Base-by-base conservation (phyloP, 1,140 invertebrate species). In the Drosophila sproati region DNA sequence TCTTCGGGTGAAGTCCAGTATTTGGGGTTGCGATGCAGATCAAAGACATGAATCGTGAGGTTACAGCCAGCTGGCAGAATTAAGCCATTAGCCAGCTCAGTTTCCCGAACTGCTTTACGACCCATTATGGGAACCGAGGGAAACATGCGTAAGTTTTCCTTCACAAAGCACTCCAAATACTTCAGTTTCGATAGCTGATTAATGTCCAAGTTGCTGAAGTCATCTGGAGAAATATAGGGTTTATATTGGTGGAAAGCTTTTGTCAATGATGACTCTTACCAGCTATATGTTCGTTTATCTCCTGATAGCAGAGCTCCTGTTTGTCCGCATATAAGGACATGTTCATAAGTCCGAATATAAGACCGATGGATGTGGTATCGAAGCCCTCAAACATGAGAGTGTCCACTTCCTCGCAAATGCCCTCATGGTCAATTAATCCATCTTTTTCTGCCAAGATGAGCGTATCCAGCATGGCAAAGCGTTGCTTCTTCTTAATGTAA, bases 381-480 rank as follows among this genome's bases (percentile, higher is more conserved):
- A 96, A 96, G 1, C 94, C 94, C 78, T 95, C 96, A 93, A 97
- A 97, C 94, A 96, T 95, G 63, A 97, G 96, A 0, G 96, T 97
- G 83, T 97, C 96, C 3, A 97, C 96, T 94, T 97, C 96, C 82
- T 97, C 96, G 76, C 95, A 94, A 47, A 98, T 96, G 62, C 96
- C 96, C 43, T 93, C 68, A 71, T 96, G 93, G 62, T 94, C 94
- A 43, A 95, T 94, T 0, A 82, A 93, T 12, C 92, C 91, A 51
- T 93, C 88, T 31, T 93, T 93, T 54, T 94, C 94, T 10, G 94
- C 94, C 78, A 94, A 92, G 4, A 97, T 92, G 2, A 97, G 70
- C 32, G 97, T 93, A 93, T 98, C 97, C 43, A 98, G 91, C 94
- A 98, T 97, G 5, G 97, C 96, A 5, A 95, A 92, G 64, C 95